These are phyloP conservation scores for Rotaria sp. DNA, from an alignment of 2,888 invertebrate genomes.

Conservation along the genomic window DNA sequence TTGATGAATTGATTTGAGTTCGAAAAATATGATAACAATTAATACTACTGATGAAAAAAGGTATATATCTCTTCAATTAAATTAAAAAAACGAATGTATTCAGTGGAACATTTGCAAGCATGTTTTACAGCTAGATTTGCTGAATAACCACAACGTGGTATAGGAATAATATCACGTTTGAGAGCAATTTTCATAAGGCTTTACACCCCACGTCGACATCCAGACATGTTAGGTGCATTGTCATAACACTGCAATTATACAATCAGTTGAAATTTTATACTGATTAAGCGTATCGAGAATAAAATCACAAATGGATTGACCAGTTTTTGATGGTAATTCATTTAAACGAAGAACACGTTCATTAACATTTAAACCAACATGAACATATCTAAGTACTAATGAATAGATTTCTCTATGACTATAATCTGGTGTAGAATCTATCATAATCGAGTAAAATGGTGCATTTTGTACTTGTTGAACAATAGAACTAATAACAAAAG, in stretches of 20 bases:
- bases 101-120: not conserved
- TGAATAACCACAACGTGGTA: not conserved
- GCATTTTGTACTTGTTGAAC: not conserved
- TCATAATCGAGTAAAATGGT: not conserved
- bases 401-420: not conserved
- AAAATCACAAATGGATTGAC: not conserved
- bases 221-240: constrained; percentile 12
- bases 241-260: constrained; percentile 34
- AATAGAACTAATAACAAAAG: not conserved
- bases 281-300: not conserved
- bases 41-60: not conserved
- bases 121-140: not conserved
- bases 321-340: not conserved
- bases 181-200: not conserved
- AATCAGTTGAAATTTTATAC: not conserved
- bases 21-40: not conserved
- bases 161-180: not conserved
- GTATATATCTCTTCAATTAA: not conserved
- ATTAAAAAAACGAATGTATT: not conserved
- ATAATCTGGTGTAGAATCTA: not conserved
- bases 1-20: not conserved
- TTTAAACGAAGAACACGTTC: not conserved
- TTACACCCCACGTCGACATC: not conserved
- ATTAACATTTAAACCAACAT: not conserved
- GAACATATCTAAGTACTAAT: not conserved